These are phyloP conservation scores for Meloidogyne chitwoodi DNA, from an alignment of 1,140 invertebrate species.

Conservation along the genomic window DNA sequence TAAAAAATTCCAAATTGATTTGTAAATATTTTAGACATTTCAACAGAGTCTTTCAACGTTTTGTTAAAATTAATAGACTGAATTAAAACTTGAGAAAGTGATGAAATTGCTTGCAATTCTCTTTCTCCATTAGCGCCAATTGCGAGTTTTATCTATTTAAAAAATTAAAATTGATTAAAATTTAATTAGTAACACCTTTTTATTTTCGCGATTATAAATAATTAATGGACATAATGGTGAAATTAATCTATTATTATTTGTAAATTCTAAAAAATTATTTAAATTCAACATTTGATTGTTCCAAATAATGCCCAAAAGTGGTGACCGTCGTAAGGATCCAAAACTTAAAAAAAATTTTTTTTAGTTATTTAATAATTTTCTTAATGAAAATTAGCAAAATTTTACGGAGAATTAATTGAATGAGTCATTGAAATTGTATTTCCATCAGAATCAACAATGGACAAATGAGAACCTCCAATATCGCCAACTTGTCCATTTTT, in stretches of 20 bases:
- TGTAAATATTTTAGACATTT: constrained; percentile 80
- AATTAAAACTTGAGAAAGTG: constrained; percentile 73
- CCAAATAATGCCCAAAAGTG: constrained; percentile 79
- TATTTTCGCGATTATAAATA: constrained; percentile 69
- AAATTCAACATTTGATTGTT: constrained; percentile 96
- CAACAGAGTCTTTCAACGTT: constrained; percentile 79
- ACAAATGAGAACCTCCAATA: constrained; percentile 80
- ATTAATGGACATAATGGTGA: constrained; percentile 87
- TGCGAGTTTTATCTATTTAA: constrained; percentile 64
- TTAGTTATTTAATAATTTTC: constrained; percentile 54
- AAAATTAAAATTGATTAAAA: constrained; percentile 13
- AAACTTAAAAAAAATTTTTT: constrained; percentile 63
- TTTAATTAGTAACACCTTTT: constrained; percentile 64
- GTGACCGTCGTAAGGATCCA: constrained; percentile 72
- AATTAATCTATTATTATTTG: constrained; percentile 74
- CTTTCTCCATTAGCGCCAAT: constrained; percentile 84
- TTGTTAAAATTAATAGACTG: constrained; percentile 78
- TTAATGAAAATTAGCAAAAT: constrained; percentile 1
- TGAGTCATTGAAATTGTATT: constrained; percentile 86
- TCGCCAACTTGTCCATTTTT: constrained; percentile 27
- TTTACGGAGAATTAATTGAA: constrained; percentile 77
- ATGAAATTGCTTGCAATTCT: constrained; percentile 73
- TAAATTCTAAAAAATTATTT: constrained; percentile 68
- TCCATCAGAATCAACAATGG: constrained; percentile 77
- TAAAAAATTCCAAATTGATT: constrained; percentile 75